Evolutionary conservation across 1,140 invertebrate genomes (phyloP).

Genomic region (Episyrphus balteatus): DNA sequence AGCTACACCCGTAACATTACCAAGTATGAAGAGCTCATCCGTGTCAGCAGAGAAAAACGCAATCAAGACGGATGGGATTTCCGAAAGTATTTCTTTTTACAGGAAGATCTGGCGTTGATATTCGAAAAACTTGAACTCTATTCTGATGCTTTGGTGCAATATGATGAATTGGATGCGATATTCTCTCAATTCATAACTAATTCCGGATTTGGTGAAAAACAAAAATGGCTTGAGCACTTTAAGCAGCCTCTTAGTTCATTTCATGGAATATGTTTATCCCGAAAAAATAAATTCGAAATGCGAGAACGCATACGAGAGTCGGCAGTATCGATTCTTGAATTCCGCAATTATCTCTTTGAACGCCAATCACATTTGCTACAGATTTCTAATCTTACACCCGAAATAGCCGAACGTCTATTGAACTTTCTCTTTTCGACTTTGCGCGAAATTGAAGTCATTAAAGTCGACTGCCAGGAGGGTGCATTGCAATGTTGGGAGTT

Average conservation of each 20-base stretch:
- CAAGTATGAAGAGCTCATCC: slow-evolving; percentile 83
- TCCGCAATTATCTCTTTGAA: slow-evolving; percentile 89
- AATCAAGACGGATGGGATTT: slow-evolving; percentile 90
- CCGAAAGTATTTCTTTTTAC: slow-evolving; percentile 83
- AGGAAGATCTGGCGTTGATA: slow-evolving; percentile 92
- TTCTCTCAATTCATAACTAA: slow-evolving; percentile 95
- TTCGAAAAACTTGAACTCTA: slow-evolving; percentile 87
- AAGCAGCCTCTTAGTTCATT: slow-evolving; percentile 66
- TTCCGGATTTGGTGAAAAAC: slow-evolving; percentile 71
- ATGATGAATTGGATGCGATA: slow-evolving; percentile 93
- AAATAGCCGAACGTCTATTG: slow-evolving; percentile 29
- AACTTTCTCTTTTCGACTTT: slow-evolving; percentile 32
- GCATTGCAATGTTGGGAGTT: slow-evolving; percentile 89
- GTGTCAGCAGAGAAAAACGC: slow-evolving; percentile 77
- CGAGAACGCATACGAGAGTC: slow-evolving; percentile 58
- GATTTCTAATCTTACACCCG: slow-evolving; percentile 24
- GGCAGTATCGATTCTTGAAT: slow-evolving; percentile 70
- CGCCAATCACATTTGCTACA: slow-evolving; percentile 60
- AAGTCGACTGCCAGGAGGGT: slow-evolving; percentile 54
- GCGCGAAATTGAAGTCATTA: slow-evolving; percentile 30
- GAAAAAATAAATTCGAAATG: slow-evolving; percentile 53
- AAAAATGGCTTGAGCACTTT: slow-evolving; percentile 69
- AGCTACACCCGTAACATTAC: slow-evolving; percentile 78
- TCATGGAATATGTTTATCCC: slow-evolving; percentile 66
- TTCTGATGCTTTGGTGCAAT: slow-evolving; percentile 91